Percentiles rank a stretch among this genome's conserved stretches.
Conservation (phyloP, 2,113 vertebrate genomes). For the Cygnus atratus region DNA sequence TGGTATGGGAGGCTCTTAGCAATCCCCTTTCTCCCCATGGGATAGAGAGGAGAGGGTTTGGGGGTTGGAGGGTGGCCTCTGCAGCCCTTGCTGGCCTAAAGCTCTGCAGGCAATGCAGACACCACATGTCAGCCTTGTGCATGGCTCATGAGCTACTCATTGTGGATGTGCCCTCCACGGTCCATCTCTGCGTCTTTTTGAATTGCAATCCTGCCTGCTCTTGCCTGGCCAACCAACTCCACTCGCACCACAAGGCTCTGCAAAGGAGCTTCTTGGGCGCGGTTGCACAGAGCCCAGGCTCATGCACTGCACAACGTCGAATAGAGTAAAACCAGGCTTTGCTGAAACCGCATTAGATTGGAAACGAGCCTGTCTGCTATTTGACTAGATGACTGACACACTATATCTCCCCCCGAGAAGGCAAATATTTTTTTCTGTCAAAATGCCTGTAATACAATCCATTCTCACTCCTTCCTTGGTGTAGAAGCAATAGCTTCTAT, state of each 20-base stretch:
- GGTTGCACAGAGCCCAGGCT: not conserved
- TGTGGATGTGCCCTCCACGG: fast-evolving
- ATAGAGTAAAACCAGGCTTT: not conserved
- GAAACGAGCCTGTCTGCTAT: not conserved
- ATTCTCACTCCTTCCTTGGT: not conserved
- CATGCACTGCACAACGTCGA: fast-evolving
- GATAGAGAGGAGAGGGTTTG: fast-evolving
- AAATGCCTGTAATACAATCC: slow-evolving; percentile 12
- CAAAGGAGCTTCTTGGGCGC: not conserved
- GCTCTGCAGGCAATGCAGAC: not conserved
- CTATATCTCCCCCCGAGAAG: slow-evolving; percentile 13
- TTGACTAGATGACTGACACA: not conserved
- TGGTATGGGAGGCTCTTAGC: fast-evolving
- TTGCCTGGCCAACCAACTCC: not conserved
- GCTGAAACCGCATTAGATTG: not conserved
- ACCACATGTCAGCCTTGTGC: fast-evolving
- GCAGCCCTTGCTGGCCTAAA: not conserved
- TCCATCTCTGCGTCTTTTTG: not conserved
- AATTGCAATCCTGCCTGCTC: fast-evolving
- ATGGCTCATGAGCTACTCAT: fast-evolving
- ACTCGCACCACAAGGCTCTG: not conserved
- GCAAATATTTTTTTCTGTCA: slow-evolving; percentile 56
- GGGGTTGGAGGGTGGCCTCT: not conserved
- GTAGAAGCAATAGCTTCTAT: slow-evolving; percentile 1
- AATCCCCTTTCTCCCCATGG: not conserved